Evolutionary conservation across 2,797 vertebrate species (phyloP).

Genomic region (Pipistrellus kuhlii): DNA sequence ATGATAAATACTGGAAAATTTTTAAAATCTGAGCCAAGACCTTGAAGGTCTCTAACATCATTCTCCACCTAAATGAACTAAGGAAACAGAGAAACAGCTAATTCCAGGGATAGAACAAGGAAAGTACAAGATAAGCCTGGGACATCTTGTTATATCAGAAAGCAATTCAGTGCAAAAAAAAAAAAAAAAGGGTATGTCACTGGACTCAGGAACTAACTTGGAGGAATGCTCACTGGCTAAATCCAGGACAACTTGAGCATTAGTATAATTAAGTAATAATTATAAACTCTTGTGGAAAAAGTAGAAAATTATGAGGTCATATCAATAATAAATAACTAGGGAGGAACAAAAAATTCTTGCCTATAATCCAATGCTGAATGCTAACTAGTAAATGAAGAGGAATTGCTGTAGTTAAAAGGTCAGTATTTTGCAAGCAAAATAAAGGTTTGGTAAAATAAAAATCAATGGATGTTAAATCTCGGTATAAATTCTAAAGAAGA

Average conservation of each 20-base stretch:
- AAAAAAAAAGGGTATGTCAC: neutral
- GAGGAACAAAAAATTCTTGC: neutral
- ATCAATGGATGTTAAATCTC: neutral
- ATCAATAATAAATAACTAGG: neutral
- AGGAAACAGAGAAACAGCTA: neutral
- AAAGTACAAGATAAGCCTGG: slow-evolving; percentile 28
- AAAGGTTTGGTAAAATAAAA: slow-evolving; percentile 1
- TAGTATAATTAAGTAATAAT: slow-evolving; percentile 21
- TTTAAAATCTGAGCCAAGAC: neutral
- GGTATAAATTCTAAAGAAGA: slow-evolving; percentile 33
- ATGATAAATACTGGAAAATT: slow-evolving; percentile 20
- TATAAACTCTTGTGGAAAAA: neutral
- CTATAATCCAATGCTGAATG: neutral
- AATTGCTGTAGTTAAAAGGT: neutral
- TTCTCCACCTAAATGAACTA: neutral
- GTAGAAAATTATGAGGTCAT: neutral
- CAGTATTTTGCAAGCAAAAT: neutral
- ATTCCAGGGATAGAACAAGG: neutral
- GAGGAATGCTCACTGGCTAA: neutral
- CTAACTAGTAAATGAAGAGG: neutral
- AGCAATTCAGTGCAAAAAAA: too few species aligned
- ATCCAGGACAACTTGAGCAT: neutral
- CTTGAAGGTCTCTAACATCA: neutral
- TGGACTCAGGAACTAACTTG: neutral
- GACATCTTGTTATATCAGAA: too few species aligned